phyloP scores from a whole-genome alignment of 2,113 vertebrate genomes.

The Oceanites oceanicus region DNA sequence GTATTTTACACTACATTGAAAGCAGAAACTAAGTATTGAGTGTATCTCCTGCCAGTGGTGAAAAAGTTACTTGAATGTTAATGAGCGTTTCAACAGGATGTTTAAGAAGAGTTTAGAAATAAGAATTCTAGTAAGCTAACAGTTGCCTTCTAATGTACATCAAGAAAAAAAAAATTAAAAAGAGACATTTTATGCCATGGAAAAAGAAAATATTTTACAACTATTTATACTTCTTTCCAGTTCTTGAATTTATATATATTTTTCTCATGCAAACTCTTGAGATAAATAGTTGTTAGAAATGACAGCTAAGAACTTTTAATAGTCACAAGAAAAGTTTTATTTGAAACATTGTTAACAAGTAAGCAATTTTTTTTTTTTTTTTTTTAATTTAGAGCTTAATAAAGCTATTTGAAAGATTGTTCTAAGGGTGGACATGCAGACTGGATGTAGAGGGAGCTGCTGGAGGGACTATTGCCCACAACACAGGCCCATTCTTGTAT shows the following conservation, averaged over 20 bases:
- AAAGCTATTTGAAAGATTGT: background rate
- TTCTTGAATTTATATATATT: background rate
- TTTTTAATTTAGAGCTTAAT: background rate
- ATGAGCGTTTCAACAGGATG: background rate
- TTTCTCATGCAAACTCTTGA: background rate
- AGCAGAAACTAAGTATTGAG: conserved; percentile 4
- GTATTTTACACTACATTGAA: background rate
- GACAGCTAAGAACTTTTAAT: background rate
- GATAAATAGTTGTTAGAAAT: background rate
- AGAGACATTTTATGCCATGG: background rate
- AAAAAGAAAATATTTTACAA: background rate
- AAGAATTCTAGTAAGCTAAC: background rate
- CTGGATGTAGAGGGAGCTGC: background rate
- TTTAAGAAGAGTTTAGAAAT: background rate
- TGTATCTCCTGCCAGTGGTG: background rate
- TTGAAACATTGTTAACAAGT: background rate
- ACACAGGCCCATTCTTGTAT: background rate
- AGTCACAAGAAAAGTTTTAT: background rate
- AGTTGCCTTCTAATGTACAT: background rate
- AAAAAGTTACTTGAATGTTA: background rate
- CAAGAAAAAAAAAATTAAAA: background rate
- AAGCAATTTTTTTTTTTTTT: background rate
- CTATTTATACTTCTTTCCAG: background rate
- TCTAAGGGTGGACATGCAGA: background rate
- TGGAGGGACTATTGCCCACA: background rate